Evolutionary conservation across 1,140 invertebrate genomes (phyloP).

Genomic region (Drosophila bocki): DNA sequence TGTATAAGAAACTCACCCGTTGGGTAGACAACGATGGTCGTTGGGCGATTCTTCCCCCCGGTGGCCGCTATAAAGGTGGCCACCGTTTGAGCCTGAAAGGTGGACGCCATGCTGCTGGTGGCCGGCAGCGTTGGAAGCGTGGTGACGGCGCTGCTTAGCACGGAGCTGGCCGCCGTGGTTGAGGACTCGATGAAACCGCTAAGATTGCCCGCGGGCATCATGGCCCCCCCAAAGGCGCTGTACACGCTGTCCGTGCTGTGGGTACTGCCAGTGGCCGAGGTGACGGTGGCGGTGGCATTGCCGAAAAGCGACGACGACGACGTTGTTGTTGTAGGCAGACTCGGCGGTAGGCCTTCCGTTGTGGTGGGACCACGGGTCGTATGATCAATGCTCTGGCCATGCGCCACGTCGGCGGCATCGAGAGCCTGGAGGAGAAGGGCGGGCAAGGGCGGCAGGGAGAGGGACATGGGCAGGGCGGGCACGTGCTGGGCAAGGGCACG

Average conservation of each 20-base stretch:
- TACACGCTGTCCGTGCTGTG: slow-evolving; percentile 27
- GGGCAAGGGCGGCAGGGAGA: slow-evolving; percentile 32
- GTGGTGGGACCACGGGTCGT: slow-evolving; percentile 5
- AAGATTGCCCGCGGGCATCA: slow-evolving; percentile 36
- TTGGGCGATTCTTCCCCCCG: slow-evolving; percentile 77
- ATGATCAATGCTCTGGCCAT: slow-evolving; percentile 44
- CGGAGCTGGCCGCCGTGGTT: slow-evolving; percentile 59
- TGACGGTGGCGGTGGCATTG: slow-evolving; percentile 18
- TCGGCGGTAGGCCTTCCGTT: neutral
- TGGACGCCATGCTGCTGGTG: slow-evolving; percentile 48
- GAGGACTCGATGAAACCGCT: slow-evolving; percentile 74
- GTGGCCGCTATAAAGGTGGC: slow-evolving; percentile 70
- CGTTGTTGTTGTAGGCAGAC: neutral
- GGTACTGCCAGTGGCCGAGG: slow-evolving; percentile 2
- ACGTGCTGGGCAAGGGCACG: slow-evolving; percentile 62
- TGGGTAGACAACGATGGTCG: slow-evolving; percentile 80
- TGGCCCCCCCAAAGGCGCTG: slow-evolving; percentile 37
- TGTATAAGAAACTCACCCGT: slow-evolving; percentile 60
- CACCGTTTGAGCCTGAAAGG: slow-evolving; percentile 72
- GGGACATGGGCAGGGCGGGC: slow-evolving; percentile 46
- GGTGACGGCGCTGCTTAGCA: slow-evolving; percentile 50
- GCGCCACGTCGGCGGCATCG: slow-evolving; percentile 32
- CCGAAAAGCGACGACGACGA: slow-evolving; percentile 4
- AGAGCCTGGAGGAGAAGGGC: slow-evolving; percentile 54
- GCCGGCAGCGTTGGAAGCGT: slow-evolving; percentile 40